These are phyloP conservation scores for Drosophila asahinai DNA, from an alignment of 1,140 invertebrate genomes.

Conservation along the genomic window DNA sequence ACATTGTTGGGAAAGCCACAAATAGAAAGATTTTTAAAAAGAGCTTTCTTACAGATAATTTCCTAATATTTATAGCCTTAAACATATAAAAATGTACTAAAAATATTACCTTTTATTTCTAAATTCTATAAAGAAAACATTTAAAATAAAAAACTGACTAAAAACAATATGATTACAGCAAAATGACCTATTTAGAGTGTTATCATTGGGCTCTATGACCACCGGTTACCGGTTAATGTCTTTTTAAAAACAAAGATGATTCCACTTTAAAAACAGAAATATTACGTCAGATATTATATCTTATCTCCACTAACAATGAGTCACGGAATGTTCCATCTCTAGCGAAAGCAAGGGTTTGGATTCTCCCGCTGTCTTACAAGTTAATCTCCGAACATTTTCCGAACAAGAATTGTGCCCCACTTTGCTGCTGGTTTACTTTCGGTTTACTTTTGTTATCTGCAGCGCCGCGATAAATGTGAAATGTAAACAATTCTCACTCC, in stretches of 20 bases:
- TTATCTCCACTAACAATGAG: slow-evolving; percentile 5
- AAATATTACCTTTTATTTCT: too few relatives aligned
- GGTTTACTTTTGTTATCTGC: slow-evolving; percentile 35
- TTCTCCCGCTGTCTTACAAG: slow-evolving; percentile 10
- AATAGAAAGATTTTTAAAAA: background rate
- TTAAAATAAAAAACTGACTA: background rate
- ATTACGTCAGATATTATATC: background rate
- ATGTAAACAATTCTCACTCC: slow-evolving; percentile 37
- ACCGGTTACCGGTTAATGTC: background rate
- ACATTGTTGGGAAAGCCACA: background rate
- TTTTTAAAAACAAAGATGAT: background rate
- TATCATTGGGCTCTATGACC: background rate
- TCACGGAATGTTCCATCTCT: slow-evolving; percentile 10
- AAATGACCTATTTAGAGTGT: background rate
- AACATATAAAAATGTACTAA: background rate
- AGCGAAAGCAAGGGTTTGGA: slow-evolving; percentile 1
- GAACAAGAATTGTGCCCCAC: slow-evolving; percentile 44
- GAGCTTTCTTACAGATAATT: too few relatives aligned
- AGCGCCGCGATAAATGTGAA: slow-evolving; percentile 46
- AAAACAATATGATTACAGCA: background rate
- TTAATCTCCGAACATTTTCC: slow-evolving; percentile 30
- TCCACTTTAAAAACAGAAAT: background rate
- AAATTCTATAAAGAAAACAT: too few relatives aligned
- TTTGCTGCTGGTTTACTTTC: slow-evolving; percentile 26
- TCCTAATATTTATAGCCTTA: too few relatives aligned